Percentiles rank a stretch among this genome's conserved stretches.
Evolutionary conservation across 2,888 invertebrate species (phyloP).

Genomic region (Epinotia brunnichana): DNA sequence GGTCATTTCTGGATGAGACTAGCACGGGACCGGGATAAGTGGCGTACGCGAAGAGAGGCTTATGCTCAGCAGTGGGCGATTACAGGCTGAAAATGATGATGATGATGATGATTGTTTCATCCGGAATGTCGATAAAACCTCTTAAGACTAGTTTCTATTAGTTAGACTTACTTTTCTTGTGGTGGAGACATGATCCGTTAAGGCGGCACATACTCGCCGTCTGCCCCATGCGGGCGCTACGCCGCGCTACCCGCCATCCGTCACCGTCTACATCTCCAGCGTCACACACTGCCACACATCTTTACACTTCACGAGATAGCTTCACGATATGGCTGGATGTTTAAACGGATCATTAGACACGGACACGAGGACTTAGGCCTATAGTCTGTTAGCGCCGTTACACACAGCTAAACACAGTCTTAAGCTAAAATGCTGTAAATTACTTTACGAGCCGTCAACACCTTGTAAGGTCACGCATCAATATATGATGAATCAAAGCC

Average conservation of each 20-base stretch:
- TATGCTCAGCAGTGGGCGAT: no score
- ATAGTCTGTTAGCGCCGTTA: no score
- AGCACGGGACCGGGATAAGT: no score
- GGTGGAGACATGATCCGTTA: constrained; percentile 89
- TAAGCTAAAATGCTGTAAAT: no score
- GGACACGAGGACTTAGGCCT: not conserved
- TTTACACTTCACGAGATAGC: constrained; percentile 57
- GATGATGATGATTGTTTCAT: not conserved
- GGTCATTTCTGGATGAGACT: no score
- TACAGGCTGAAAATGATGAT: no score
- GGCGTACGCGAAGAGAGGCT: no score
- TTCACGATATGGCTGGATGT: constrained; percentile 50
- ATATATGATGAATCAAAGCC: no score
- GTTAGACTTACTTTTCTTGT: constrained; percentile 87
- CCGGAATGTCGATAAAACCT: not conserved
- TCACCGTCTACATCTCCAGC: constrained; percentile 57
- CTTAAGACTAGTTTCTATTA: not conserved
- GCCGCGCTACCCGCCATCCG: constrained; percentile 73
- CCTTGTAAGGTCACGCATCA: no score
- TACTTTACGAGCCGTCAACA: no score
- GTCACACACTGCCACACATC: constrained; percentile 67
- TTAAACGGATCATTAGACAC: constrained; percentile 16
- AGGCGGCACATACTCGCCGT: constrained; percentile 92
- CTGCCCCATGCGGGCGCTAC: constrained; percentile 89
- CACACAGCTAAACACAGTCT: no score